A percentile compares a stretch with the other conserved stretches of the same genome.
These are phyloP conservation scores for Falco punctatus DNA, from an alignment of 2,113 vertebrate species.

Conservation along the genomic window DNA sequence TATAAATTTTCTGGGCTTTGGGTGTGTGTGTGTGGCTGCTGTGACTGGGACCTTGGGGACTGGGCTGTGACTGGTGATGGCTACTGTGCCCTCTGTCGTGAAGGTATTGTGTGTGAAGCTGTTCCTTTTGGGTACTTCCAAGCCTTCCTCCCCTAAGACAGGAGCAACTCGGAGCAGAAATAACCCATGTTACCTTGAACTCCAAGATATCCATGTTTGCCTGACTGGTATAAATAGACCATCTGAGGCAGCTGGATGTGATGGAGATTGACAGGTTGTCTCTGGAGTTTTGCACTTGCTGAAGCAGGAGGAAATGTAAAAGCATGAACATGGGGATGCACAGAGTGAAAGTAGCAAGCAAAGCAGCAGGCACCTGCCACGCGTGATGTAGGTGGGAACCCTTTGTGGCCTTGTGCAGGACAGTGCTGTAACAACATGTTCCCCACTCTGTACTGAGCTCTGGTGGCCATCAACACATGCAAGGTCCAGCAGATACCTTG, in stretches of 20 bases:
- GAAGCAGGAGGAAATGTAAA: constrained; percentile 49
- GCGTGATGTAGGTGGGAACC: neutral
- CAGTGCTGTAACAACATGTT: neutral
- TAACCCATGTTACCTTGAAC: constrained; percentile 42
- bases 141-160: neutral
- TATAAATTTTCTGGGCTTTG: neutral
- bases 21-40: neutral
- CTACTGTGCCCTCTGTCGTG: neutral
- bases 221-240: constrained; percentile 54
- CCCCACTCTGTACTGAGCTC: neutral
- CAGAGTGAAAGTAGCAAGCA: neutral
- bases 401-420: neutral
- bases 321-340: neutral
- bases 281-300: constrained; percentile 55
- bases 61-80: neutral
- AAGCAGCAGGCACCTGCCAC: neutral
- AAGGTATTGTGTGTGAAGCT: neutral
- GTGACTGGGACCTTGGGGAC: neutral
- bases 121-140: constrained; percentile 1
- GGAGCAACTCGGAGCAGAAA: constrained; percentile 22
- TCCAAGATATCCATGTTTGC: neutral
- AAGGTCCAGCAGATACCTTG: neutral
- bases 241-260: neutral
- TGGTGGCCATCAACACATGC: neutral
- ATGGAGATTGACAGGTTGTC: constrained; percentile 65